Evolutionary conservation across 2,888 invertebrate genomes (phyloP).

Genomic region (Saturnia japonica): DNA sequence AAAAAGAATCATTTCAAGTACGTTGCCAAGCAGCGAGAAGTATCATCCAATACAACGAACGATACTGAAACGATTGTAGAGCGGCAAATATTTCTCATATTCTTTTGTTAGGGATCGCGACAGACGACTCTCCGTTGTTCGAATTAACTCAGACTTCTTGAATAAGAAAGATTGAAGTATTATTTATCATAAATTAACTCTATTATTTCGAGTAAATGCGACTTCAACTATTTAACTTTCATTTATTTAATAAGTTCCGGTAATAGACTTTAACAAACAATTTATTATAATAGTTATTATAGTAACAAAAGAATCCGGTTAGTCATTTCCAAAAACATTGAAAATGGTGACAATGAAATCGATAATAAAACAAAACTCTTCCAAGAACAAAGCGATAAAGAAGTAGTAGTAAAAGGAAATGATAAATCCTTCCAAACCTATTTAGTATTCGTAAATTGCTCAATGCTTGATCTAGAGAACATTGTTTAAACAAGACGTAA

Average conservation of each 20-base stretch:
- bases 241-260: conserved; percentile 6
- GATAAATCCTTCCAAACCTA: conserved; percentile 19
- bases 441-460: conserved; percentile 33
- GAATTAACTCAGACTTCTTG: conserved; percentile 65
- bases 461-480: conserved; percentile 38
- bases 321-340: conserved; percentile 9
- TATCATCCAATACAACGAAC: conserved; percentile 71
- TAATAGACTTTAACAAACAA: conserved; percentile 1
- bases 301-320: conserved; percentile 6
- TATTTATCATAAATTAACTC: conserved; percentile 46
- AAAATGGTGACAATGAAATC: conserved; percentile 16
- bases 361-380: conserved; percentile 21
- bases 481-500: conserved; percentile 43
- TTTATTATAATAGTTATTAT: neutral
- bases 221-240: conserved; percentile 29
- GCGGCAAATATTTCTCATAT: conserved; percentile 74
- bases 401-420: conserved; percentile 21
- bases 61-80: conserved; percentile 68
- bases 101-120: conserved; percentile 72
- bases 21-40: conserved; percentile 50
- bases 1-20: conserved; percentile 23
- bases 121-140: conserved; percentile 71
- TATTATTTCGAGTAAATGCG: neutral
- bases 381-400: conserved; percentile 21
- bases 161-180: conserved; percentile 68